phyloP scores from a whole-genome alignment of 1,140 invertebrate genomes.

The Telenomus remus region DNA sequence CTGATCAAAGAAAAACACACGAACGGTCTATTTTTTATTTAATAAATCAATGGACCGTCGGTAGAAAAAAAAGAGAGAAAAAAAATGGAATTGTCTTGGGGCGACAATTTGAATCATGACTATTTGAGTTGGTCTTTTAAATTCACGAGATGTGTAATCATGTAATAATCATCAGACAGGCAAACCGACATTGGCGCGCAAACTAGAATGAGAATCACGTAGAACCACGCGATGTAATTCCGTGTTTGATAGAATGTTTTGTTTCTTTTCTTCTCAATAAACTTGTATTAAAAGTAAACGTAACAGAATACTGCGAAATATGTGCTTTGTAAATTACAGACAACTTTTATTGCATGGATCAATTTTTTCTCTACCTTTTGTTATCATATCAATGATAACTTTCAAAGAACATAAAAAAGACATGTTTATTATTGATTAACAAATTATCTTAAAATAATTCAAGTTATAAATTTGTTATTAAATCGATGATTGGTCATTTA shows the following conservation, averaged over 20 bases:
- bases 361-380: too few species aligned
- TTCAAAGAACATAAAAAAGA: too few species aligned
- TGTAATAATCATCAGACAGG: constrained; percentile 17
- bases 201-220: constrained; percentile 9
- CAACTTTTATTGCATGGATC: constrained; percentile 1
- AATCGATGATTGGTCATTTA: too few species aligned
- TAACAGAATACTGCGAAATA: too few species aligned
- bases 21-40: not conserved
- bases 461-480: too few species aligned
- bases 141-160: constrained; percentile 23
- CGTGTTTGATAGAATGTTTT: constrained; percentile 7
- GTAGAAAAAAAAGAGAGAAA: not conserved
- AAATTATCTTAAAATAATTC: too few species aligned
- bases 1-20: too few species aligned
- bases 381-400: too few species aligned
- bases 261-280: not conserved
- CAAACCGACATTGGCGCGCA: constrained; percentile 10
- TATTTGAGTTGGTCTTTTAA: too few species aligned
- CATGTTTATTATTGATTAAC: too few species aligned
- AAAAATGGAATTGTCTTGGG: not conserved
- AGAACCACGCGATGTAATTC: constrained; percentile 25
- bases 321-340: constrained; percentile 14
- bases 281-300: constrained; percentile 5
- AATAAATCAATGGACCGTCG: not conserved
- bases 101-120: not conserved